A percentile compares a stretch with the other conserved stretches of the same genome.
These are phyloP conservation scores for Theocolax elegans DNA, from an alignment of 1,140 invertebrate species.

Conservation along the genomic window DNA sequence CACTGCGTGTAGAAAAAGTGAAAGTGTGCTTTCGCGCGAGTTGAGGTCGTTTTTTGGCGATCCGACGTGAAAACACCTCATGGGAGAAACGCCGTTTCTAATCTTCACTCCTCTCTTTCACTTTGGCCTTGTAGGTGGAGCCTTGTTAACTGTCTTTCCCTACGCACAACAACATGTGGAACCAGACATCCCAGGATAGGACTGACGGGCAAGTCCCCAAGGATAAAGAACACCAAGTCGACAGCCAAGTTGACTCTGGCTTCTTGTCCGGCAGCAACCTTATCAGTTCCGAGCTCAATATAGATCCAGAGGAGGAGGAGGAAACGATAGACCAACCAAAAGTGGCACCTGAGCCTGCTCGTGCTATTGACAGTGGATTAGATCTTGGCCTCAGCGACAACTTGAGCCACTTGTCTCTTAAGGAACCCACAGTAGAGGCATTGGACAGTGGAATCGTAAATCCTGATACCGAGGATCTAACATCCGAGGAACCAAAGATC, in stretches of 20 bases:
- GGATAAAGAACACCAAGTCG: slow-evolving; percentile 16
- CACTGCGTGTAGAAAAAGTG: slow-evolving; percentile 4
- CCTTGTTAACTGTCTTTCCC: neutral
- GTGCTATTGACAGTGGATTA: slow-evolving; percentile 64
- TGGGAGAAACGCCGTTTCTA: neutral
- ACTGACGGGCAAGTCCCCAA: neutral
- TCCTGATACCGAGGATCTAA: slow-evolving; percentile 15
- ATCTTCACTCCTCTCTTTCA: neutral
- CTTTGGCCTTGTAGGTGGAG: neutral
- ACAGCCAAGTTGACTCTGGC: slow-evolving; percentile 59
- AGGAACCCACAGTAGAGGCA: slow-evolving; percentile 35
- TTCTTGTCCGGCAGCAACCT: slow-evolving; percentile 68
- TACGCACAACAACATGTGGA: slow-evolving; percentile 16
- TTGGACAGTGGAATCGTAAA: slow-evolving; percentile 33
- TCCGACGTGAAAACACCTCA: neutral
- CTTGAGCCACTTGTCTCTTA: slow-evolving; percentile 64
- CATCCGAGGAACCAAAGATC: neutral
- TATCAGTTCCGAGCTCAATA: slow-evolving; percentile 52
- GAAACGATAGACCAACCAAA: neutral
- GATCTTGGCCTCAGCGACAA: slow-evolving; percentile 64
- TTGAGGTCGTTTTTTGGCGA: neutral
- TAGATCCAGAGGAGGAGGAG: slow-evolving; percentile 38
- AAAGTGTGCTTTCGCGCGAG: slow-evolving; percentile 2
- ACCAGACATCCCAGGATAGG: neutral
- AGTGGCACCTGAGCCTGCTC: slow-evolving; percentile 49